These are phyloP conservation scores for Agrotis exclamationis DNA, from an alignment of 2,888 invertebrate genomes.

Conservation along the genomic window DNA sequence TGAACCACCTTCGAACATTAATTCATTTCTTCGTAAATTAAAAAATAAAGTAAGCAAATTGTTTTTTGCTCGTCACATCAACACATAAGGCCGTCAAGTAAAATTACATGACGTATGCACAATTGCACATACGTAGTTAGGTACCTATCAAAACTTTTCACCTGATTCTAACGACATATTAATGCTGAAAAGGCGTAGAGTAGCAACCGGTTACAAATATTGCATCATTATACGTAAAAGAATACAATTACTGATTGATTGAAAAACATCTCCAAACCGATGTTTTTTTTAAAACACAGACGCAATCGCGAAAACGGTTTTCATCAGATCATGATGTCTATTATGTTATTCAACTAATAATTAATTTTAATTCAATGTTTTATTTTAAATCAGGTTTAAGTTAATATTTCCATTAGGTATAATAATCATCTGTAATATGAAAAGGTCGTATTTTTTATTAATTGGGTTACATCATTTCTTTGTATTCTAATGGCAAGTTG, in stretches of 20 bases:
- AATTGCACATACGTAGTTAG: background rate
- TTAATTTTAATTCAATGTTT: constrained; percentile 26
- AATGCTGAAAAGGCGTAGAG: constrained; percentile 33
- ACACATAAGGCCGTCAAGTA: background rate
- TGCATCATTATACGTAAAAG: constrained; percentile 69
- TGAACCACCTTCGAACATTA: too few relatives aligned
- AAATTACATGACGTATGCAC: background rate
- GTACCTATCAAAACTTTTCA: constrained; percentile 14
- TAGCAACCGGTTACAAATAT: constrained; percentile 62
- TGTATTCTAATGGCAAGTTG: background rate
- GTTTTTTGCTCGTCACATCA: background rate
- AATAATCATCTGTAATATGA: constrained; percentile 3
- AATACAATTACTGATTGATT: constrained; percentile 38
- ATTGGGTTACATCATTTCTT: constrained; percentile 7
- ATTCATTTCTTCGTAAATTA: too few relatives aligned
- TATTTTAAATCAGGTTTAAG: constrained; percentile 15
- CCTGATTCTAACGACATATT: constrained; percentile 10
- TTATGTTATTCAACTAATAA: constrained; percentile 24
- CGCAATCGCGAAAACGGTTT: constrained; percentile 72
- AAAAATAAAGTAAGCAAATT: background rate
- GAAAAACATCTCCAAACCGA: constrained; percentile 21
- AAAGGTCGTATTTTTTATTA: constrained; percentile 13
- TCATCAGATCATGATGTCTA: constrained; percentile 64
- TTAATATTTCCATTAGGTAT: background rate
- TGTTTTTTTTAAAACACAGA: constrained; percentile 52